Evolutionary conservation across 2,113 vertebrate species (phyloP).

Genomic region (Pycnonotus jocosus): DNA sequence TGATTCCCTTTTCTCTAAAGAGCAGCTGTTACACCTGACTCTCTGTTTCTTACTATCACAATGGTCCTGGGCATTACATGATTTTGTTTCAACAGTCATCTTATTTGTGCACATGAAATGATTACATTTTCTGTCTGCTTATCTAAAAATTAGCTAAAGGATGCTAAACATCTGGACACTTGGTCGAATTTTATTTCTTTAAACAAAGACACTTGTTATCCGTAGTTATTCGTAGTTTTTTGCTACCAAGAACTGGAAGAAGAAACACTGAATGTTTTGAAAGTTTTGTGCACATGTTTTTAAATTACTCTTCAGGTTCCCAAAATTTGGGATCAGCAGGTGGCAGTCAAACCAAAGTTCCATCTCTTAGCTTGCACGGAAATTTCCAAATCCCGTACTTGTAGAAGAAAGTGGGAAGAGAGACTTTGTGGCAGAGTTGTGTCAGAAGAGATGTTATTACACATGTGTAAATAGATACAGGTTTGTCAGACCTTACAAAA

Average conservation of each 20-base stretch:
- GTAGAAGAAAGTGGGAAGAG: background rate
- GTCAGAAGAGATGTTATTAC: background rate
- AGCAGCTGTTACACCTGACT: background rate
- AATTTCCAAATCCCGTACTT: background rate
- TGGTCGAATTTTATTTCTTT: background rate
- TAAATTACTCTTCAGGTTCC: background rate
- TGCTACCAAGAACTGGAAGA: background rate
- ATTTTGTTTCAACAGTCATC: background rate
- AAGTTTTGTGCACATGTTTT: background rate
- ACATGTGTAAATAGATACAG: background rate
- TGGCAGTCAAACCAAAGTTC: slow-evolving; percentile 72
- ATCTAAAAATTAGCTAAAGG: background rate
- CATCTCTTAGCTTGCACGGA: background rate
- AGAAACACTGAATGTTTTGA: background rate
- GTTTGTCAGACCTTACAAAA: background rate
- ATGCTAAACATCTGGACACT: background rate
- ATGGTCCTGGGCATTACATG: background rate
- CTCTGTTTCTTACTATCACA: background rate
- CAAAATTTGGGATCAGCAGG: slow-evolving; percentile 57
- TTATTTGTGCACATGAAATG: background rate
- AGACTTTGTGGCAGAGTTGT: background rate
- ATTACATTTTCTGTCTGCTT: background rate
- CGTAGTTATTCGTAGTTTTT: background rate
- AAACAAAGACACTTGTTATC: background rate
- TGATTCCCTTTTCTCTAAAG: background rate